These are phyloP conservation scores for Raja brachyura DNA, from an alignment of 2,113 vertebrate genomes.

Conservation along the genomic window DNA sequence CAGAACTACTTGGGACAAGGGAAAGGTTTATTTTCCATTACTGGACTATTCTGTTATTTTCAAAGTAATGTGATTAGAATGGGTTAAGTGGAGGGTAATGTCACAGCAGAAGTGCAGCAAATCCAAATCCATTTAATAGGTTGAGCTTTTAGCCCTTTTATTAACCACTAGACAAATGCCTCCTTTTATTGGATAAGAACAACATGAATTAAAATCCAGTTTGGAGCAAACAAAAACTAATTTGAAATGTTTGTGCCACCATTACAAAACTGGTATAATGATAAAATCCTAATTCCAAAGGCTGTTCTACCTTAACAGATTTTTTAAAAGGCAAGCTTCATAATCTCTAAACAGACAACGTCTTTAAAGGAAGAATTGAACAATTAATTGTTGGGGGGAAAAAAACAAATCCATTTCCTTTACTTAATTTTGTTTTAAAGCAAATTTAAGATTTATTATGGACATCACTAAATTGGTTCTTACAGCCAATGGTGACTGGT, in stretches of 20 bases:
- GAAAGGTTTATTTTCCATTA: not conserved
- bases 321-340: not conserved
- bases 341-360: not conserved
- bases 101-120: conserved; percentile 2
- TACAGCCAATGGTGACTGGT: not conserved
- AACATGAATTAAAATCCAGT: not conserved
- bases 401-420: not conserved
- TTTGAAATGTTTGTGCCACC: not conserved
- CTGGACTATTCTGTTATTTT: not conserved
- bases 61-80: conserved; percentile 2
- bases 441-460: not conserved
- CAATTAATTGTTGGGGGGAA: not conserved
- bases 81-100: not conserved
- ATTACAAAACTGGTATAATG: not conserved
- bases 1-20: conserved; percentile 15
- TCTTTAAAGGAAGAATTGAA: not conserved
- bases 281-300: not conserved
- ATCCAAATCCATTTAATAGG: not conserved
- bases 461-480: not conserved
- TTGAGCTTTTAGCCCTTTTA: not conserved
- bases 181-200: not conserved
- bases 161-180: not conserved
- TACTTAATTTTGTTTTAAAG: not conserved
- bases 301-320: not conserved
- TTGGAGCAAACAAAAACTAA: not conserved